These are phyloP conservation scores for Scaptomyza tumidula DNA, from an alignment of 2,888 invertebrate genomes.

Conservation along the genomic window DNA sequence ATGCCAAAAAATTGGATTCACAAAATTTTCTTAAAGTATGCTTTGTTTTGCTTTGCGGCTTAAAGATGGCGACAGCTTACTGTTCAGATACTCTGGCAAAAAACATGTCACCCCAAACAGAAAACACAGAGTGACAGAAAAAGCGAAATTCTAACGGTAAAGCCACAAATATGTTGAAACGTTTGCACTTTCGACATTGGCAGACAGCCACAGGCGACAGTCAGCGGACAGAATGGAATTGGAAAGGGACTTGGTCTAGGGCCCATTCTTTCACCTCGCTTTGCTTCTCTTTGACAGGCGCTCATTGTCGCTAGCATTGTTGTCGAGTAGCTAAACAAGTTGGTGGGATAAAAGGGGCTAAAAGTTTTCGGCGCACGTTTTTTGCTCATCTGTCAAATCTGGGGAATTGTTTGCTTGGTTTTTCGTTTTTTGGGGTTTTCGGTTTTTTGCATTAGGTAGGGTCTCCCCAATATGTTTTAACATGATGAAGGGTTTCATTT, in stretches of 20 bases:
- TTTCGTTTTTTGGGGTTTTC: conserved; percentile 23
- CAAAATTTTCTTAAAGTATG: neutral
- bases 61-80: conserved; percentile 15
- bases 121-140: neutral
- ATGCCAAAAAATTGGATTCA: neutral
- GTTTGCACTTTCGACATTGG: conserved; percentile 37
- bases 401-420: neutral
- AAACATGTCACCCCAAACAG: conserved; percentile 12
- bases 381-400: conserved; percentile 43
- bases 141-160: conserved; percentile 9
- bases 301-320: conserved; percentile 56
- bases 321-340: conserved; percentile 32
- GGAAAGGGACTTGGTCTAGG: conserved; percentile 52
- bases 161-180: conserved; percentile 52
- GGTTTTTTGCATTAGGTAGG: conserved; percentile 49
- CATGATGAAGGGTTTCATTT: conserved; percentile 77
- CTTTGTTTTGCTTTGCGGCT: conserved; percentile 20
- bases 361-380: conserved; percentile 35
- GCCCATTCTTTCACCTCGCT: neutral
- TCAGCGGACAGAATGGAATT: conserved; percentile 26
- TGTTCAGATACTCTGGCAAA: conserved; percentile 1
- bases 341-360: conserved; percentile 7
- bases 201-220: conserved; percentile 28
- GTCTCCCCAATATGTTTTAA: conserved; percentile 60
- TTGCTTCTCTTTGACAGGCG: conserved; percentile 9